A percentile compares a stretch with the other conserved stretches of the same genome.
These are phyloP conservation scores for Palythoa grandiflora DNA, from an alignment of 92 coral and sea anemone species.

Conservation along the genomic window DNA sequence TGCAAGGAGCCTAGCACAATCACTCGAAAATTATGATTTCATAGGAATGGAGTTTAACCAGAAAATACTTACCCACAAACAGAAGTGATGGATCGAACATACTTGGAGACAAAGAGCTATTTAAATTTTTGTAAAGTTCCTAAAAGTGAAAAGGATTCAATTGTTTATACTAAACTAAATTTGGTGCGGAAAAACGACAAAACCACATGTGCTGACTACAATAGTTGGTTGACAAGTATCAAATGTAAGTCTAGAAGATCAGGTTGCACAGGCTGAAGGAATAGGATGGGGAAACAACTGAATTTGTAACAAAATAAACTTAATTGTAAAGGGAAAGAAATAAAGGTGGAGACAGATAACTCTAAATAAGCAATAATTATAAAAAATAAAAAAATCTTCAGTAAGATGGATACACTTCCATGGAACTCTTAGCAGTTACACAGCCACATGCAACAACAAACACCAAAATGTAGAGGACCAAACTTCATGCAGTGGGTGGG, in stretches of 20 bases:
- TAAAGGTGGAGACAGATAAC: no score
- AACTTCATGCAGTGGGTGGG: neutral
- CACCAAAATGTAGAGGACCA: neutral
- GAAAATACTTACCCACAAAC: slow-evolving; percentile 68
- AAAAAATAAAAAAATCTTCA: no score
- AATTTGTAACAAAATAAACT: neutral
- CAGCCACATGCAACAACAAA: neutral
- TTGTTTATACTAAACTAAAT: neutral
- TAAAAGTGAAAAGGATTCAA: slow-evolving; percentile 10
- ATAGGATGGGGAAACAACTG: neutral
- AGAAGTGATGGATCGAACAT: slow-evolving; percentile 75
- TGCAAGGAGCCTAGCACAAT: no score
- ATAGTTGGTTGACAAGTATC: neutral
- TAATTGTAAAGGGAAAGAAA: neutral
- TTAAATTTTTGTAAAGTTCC: slow-evolving; percentile 82
- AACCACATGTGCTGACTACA: neutral
- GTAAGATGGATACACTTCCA: no score
- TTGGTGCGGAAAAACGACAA: neutral
- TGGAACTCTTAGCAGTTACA: no score
- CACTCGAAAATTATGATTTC: no score
- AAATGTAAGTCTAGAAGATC: no score
- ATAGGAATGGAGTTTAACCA: no score
- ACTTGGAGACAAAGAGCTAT: slow-evolving; percentile 70
- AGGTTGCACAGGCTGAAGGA: neutral
- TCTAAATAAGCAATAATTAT: no score